A percentile compares a stretch with the other conserved stretches of the same genome.
These are phyloP conservation scores for Heliothis virescens DNA, from an alignment of 1,140 invertebrate genomes.

Conservation along the genomic window DNA sequence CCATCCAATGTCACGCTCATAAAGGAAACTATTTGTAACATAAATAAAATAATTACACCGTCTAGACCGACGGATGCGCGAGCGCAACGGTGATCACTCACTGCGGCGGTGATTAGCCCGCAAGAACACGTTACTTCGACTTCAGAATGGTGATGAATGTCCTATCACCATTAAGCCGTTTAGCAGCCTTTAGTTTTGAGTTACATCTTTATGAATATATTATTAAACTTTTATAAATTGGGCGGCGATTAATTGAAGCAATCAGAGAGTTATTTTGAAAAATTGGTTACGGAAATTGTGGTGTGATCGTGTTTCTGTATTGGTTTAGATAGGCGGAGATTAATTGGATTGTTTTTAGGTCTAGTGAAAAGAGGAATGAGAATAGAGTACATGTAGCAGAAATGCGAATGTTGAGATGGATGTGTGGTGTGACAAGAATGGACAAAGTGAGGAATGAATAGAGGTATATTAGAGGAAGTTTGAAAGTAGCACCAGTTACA, in stretches of 20 bases:
- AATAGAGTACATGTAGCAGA: too few relatives aligned
- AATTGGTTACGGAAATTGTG: too few relatives aligned
- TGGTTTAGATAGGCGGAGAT: too few relatives aligned
- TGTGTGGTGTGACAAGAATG: too few relatives aligned
- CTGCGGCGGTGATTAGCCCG: conserved; percentile 5
- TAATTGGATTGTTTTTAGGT: too few relatives aligned
- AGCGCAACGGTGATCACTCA: conserved; percentile 37
- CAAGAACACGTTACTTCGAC: conserved; percentile 4
- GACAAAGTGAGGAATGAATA: too few relatives aligned
- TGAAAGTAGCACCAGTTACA: too few relatives aligned
- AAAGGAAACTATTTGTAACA: conserved; percentile 75
- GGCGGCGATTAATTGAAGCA: not conserved
- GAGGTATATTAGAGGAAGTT: too few relatives aligned
- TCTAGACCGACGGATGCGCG: conserved; percentile 46
- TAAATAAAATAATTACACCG: conserved; percentile 77
- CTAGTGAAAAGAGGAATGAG: too few relatives aligned
- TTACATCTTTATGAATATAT: conserved; percentile 8
- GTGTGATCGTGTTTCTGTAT: too few relatives aligned
- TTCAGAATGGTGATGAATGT: conserved; percentile 10
- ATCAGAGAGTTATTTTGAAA: not conserved
- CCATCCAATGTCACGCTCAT: conserved; percentile 51
- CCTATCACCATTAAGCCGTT: conserved; percentile 24
- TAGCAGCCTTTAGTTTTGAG: not conserved
- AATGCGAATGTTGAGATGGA: too few relatives aligned
- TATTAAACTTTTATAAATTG: not conserved